Base-by-base conservation (phyloP, 2,888 invertebrate genomes). In the Trachelus iudaicus region DNA sequence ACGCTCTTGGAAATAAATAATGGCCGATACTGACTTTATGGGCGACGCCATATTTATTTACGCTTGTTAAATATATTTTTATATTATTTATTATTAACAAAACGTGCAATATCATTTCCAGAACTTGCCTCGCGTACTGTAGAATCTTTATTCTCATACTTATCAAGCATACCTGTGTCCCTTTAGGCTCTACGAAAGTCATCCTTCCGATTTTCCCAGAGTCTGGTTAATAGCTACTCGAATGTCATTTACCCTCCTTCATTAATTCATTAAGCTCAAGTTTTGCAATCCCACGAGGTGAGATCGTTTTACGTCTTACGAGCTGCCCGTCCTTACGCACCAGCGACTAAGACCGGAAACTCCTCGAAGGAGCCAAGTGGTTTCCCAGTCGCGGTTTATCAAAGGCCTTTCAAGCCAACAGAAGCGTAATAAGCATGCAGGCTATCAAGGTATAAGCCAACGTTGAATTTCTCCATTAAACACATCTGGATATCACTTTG, bases 211-310 rank as follows among this genome's bases (percentile, higher is more conserved):
- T 23, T 56, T 56, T 6, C 56, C 56, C 56, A 23, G 56, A 23
- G 56, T 56, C 56, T 56, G 23, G 0, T 23, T 56, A 76, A 76
- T 76, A 40, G 73, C 76, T 15, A n/a, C 69, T 34, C 33, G 33
- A 76, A 73, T 76, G 76, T 31, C 37, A 33, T 35, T 76, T 31
- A 69, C 40, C 40, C 31, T 40, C n/a, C 37, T 69, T 40, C 40
- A 73, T 76, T 73, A 76, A 76, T 76, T 76, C 34, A 73, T 76
- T 73, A 73, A 73, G 73, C 40, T 76, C 73, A 76, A 35, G 40
- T 76, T 40, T 73, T n/a, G n/a, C 23, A 73, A 69, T 69, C 76
- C 40, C n/a, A 9, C 23, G 23, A 56, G 56, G 23, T 9, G 9
- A 56, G 56, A 56, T 56, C 56, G 56, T 6, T 56, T 56, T 0